Percentiles rank a stretch among this genome's conserved stretches.
phyloP scores from a whole-genome alignment of 2,797 vertebrate genomes.

The Luscinia megarhynchos region DNA sequence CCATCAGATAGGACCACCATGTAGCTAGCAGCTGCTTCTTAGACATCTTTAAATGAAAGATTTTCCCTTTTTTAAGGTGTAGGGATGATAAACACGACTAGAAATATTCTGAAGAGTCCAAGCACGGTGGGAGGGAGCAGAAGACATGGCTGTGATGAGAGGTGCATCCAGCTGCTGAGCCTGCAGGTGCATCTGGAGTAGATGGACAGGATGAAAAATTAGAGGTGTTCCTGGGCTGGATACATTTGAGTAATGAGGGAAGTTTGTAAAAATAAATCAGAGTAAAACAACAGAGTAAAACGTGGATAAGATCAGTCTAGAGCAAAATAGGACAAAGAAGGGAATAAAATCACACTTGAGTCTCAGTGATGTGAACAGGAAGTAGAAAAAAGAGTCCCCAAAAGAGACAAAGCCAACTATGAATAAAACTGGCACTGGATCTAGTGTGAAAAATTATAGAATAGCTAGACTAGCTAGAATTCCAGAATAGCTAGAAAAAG shows the following conservation, averaged over 20 bases:
- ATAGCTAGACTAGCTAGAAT: too few species aligned
- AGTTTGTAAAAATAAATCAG: background rate
- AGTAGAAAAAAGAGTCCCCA: background rate
- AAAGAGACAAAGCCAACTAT: background rate
- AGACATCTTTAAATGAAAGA: background rate
- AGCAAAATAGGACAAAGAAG: background rate
- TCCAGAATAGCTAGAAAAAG: background rate
- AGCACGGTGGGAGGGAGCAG: background rate
- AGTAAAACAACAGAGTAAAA: background rate
- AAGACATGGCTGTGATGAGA: background rate
- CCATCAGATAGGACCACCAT: background rate
- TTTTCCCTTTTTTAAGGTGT: background rate
- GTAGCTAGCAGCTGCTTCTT: slow-evolving; percentile 13
- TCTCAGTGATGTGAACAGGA: background rate
- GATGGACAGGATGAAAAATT: background rate
- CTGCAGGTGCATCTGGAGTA: background rate
- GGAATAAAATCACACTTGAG: background rate
- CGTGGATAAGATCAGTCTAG: background rate
- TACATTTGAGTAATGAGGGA: background rate
- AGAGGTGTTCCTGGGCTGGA: background rate
- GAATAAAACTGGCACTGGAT: background rate
- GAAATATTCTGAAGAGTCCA: background rate
- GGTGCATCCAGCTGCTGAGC: background rate
- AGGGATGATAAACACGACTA: background rate
- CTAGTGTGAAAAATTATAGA: background rate